Base-by-base conservation (phyloP, 2,113 vertebrate species). In the Amblyornis subalaris region DNA sequence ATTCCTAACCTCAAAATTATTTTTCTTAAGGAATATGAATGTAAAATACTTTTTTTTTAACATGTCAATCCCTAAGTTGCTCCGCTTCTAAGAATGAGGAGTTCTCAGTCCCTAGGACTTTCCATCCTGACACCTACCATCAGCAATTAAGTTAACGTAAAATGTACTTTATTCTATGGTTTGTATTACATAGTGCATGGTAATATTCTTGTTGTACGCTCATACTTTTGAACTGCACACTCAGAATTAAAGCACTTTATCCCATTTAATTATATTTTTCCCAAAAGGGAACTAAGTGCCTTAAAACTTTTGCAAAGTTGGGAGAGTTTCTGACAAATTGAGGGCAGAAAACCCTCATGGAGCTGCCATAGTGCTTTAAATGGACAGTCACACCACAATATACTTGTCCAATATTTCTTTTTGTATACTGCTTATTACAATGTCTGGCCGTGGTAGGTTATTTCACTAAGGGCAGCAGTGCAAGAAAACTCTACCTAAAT, bases 381-480 rank as follows among this genome's bases (percentile, higher is more conserved):
- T 93, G 89, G 84, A 64, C 88, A 88, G 85, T 55, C 60, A 61
- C 78, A 85, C 76, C 64, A 76, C 75, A 85, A 72, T 79, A 81
- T 72, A 51, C 65, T 91, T 92, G 85, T 89, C 80, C 66, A 79
- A 66, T 50, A 80, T 95, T 97, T 97, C 86, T 80, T 95, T 96
- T 93, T 93, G 93, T 96, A 51, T 97, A 90, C 51, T 89, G 85
- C 95, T 96, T 98, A 96, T 97, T 97, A 95, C 93, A 89, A 92
- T 97, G 74, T 88, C 85, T 97, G 90, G 84, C 19, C 82, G 80
- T 89, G 44, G 38, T 85, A 92, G 64, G 60, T 96, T 98, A 97
- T 97, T 96, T 90, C 66, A 48, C 94, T 96, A 97, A 98, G 97
- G 96, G 83, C 96, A 97, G 72, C 94, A 93, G 85, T 89, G 96